Conservation (phyloP, 1,140 invertebrate genomes). For the Drosophila sp. region DNA sequence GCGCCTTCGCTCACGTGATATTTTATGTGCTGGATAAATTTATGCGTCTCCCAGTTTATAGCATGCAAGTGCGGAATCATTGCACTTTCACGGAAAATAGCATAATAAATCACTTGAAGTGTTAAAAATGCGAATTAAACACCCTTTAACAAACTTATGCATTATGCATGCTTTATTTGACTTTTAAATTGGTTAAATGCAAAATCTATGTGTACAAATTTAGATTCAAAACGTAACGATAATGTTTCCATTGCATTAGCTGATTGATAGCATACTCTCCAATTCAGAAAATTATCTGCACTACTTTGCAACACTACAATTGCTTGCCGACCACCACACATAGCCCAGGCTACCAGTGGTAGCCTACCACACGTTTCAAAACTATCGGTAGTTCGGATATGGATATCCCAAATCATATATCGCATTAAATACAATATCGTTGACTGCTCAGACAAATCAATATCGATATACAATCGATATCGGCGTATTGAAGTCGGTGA, state of each 20-base stretch:
- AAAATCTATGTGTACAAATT: not conserved
- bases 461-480: too few relatives aligned
- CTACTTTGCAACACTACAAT: not conserved
- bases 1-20: slow-evolving; percentile 41
- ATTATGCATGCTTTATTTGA: not conserved
- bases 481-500: too few relatives aligned
- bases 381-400: too few relatives aligned
- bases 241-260: not conserved
- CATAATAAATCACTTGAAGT: slow-evolving; percentile 15
- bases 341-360: not conserved
- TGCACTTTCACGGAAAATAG: slow-evolving; percentile 24
- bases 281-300: not conserved
- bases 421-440: too few relatives aligned
- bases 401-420: too few relatives aligned
- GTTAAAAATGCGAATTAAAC: not conserved
- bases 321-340: slow-evolving; percentile 13
- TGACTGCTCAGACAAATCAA: too few relatives aligned
- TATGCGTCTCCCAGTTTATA: slow-evolving; percentile 7
- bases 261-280: slow-evolving; percentile 18
- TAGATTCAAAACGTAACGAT: slow-evolving; percentile 1
- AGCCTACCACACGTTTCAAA: too few relatives aligned
- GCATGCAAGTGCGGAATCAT: slow-evolving; percentile 22
- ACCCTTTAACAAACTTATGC: not conserved
- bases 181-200: slow-evolving; percentile 1
- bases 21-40: slow-evolving; percentile 37